phyloP scores from a whole-genome alignment of 2,797 vertebrate species.

The Phylloscopus collybita region DNA sequence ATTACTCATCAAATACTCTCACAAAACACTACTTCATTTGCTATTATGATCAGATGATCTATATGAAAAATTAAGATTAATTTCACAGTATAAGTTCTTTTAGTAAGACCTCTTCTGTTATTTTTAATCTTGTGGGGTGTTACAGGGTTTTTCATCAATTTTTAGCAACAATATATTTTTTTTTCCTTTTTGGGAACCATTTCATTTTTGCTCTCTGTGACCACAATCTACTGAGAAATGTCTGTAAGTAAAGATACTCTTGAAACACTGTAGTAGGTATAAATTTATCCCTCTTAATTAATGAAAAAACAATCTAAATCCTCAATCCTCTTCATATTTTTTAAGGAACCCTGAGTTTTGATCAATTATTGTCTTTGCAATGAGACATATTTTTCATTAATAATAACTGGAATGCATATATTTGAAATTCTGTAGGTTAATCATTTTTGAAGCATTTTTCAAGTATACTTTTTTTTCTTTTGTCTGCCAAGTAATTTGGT shows the following conservation, averaged over 20 bases:
- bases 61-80: neutral
- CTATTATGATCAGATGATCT: no score
- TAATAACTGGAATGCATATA: neutral
- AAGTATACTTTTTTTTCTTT: neutral
- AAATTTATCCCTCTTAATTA: neutral
- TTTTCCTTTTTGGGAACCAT: neutral
- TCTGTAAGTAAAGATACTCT: neutral
- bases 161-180: neutral
- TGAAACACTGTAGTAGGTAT: neutral
- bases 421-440: neutral
- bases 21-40: neutral
- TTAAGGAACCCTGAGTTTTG: neutral
- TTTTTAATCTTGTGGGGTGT: neutral
- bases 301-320: neutral
- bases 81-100: neutral
- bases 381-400: neutral
- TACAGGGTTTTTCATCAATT: neutral
- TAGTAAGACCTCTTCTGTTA: neutral
- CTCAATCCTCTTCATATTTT: no score
- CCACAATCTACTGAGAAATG: neutral
- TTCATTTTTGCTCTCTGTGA: neutral
- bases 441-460: neutral
- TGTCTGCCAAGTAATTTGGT: neutral
- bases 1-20: neutral
- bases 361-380: neutral